These are phyloP conservation scores for Tigriopus japonicus DNA, from an alignment of 1,140 invertebrate species.

Conservation along the genomic window DNA sequence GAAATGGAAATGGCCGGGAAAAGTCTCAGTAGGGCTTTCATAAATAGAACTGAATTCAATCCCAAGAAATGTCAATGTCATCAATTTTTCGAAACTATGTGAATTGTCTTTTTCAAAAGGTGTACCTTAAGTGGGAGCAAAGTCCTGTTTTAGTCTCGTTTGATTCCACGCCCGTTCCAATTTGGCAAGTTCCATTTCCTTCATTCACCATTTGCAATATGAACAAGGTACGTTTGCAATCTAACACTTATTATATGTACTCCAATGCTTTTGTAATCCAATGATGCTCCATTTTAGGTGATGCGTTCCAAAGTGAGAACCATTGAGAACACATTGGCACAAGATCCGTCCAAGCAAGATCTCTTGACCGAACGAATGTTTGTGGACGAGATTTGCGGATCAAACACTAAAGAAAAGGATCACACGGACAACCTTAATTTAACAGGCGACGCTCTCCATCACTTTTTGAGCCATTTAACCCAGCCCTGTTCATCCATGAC, in stretches of 20 bases:
- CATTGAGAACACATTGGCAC: neutral
- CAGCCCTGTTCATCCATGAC: neutral
- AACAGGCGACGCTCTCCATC: neutral
- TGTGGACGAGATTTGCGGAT: no score
- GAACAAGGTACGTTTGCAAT: neutral
- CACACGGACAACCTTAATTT: neutral
- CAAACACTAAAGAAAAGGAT: no score
- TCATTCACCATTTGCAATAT: conserved; percentile 12
- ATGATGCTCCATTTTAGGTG: no score
- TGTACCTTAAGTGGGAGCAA: neutral
- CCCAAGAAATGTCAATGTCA: no score
- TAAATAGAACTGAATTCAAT: no score
- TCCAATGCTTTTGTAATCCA: neutral
- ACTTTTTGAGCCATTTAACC: neutral
- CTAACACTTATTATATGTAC: neutral
- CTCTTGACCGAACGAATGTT: neutral
- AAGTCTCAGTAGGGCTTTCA: no score
- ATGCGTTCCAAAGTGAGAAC: neutral
- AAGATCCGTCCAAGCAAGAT: neutral
- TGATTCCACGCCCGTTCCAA: neutral
- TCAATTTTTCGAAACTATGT: no score
- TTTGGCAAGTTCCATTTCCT: conserved; percentile 12
- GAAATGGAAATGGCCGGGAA: no score
- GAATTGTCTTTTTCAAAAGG: neutral
- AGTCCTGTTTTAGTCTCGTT: conserved; percentile 10